Base-by-base conservation (phyloP, 2,113 vertebrate genomes). In the Zosterops japonicus region DNA sequence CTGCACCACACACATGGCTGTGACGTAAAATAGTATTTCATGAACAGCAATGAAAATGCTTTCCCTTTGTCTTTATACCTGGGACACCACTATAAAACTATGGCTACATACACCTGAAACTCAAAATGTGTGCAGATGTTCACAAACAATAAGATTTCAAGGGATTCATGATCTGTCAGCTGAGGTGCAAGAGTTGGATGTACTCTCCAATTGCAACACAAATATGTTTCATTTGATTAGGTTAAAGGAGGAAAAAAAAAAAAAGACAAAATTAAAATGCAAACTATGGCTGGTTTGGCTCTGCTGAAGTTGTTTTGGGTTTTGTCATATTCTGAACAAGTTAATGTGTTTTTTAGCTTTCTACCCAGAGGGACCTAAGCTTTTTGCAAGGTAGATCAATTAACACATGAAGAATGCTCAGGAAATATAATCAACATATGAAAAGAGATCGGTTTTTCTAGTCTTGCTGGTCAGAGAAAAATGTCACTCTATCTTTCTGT, bases 1-100 rank as follows among this genome's bases (percentile, higher is more conserved):
- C 4, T 11, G 36, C 17, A 12, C 5, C 0, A 0, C 21, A 44
- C 13, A 11, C 13, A 4, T 9, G n/a, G 8, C 12, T 42, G 35
- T 42, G 42, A 14, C 0, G 1, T 11, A 12, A 76, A 50, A 35
- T 18, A 3, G 2, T 9, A 8, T 52, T 42, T 67, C 22, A 52
- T 22, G 6, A 68, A 33, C 36, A 77, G 4, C 22, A 18, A 27
- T 33, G 39, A 18, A 59, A 68, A 35, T 7, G 7, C 5, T 16
- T 50, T 49, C 7, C 7, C 11, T 17, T 31, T 14, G 6, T 36
- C 29, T n/a, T 35, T n/a, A 20, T 24, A 16, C 5, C 19, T 23
- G 9, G 29, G 36, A 35, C 18, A 39, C 28, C 11, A 17, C n/a
- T n/a, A 2, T 44, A 71, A 83, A 57, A 11, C 1, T 41, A 8